A percentile compares a stretch with the other conserved stretches of the same genome.
Evolutionary conservation across 1,140 invertebrate species (phyloP).

Genomic region (Ladona fulva): DNA sequence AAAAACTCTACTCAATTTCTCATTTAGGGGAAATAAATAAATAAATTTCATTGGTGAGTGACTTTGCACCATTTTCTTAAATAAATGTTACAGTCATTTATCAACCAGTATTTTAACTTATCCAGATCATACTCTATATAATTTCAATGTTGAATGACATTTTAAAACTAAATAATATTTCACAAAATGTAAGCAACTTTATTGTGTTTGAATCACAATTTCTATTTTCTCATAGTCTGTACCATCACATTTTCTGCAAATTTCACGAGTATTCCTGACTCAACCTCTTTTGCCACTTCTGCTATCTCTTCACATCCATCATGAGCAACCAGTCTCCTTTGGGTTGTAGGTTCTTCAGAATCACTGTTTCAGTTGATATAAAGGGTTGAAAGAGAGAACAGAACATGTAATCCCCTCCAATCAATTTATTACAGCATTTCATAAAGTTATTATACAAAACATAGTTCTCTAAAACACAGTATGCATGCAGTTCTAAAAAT

Average conservation of each 20-base stretch:
- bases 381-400: background rate
- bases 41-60: background rate
- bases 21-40: background rate
- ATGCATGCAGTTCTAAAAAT: too few species aligned
- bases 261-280: background rate
- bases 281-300: background rate
- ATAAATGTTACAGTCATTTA: background rate
- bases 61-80: background rate
- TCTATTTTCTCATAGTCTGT: background rate
- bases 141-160: background rate
- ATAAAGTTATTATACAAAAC: too few species aligned
- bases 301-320: background rate
- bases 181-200: background rate
- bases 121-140: background rate
- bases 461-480: too few species aligned
- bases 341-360: background rate
- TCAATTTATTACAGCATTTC: too few species aligned
- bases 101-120: background rate
- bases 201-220: conserved; percentile 3
- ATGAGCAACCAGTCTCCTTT: background rate
- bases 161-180: background rate
- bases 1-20: background rate
- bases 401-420: background rate
- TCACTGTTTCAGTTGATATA: conserved; percentile 2
- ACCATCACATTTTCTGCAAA: background rate